A percentile compares a stretch with the other conserved stretches of the same genome.
Evolutionary conservation across 2,113 vertebrate genomes (phyloP).

Genomic region (Phrynocephalus versicolor): DNA sequence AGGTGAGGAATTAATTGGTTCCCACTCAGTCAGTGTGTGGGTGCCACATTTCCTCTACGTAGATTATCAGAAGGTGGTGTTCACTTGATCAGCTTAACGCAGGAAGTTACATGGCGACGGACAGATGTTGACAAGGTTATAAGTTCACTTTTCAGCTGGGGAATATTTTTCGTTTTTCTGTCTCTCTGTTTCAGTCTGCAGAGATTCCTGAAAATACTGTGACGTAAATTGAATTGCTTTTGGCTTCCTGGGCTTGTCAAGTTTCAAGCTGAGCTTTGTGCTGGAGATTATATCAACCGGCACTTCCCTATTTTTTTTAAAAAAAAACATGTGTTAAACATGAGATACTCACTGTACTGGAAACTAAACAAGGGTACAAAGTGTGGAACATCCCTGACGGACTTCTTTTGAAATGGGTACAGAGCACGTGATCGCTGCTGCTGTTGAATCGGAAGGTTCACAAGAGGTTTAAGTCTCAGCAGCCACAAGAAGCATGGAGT

Average conservation of each 20-base stretch:
- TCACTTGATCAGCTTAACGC: conserved; percentile 39
- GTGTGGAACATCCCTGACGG: neutral
- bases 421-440: neutral
- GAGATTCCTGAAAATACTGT: conserved; percentile 54
- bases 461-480: no score
- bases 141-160: conserved; percentile 78
- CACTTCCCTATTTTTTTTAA: neutral
- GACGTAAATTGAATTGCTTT: conserved; percentile 45
- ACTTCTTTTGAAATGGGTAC: neutral
- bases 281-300: neutral
- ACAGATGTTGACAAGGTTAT: conserved; percentile 64
- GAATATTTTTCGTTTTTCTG: conserved; percentile 65
- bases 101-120: conserved; percentile 61
- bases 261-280: conserved; percentile 48
- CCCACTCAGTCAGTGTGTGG: conserved; percentile 41
- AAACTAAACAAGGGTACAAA: neutral
- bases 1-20: conserved; percentile 64
- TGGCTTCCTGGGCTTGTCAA: conserved; percentile 67
- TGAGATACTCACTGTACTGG: neutral
- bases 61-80: conserved; percentile 29
- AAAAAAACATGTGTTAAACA: neutral
- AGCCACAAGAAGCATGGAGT: no score
- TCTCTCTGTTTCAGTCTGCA: conserved; percentile 40
- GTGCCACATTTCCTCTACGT: conserved; percentile 44
- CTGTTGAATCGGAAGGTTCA: neutral